Percentiles rank a stretch among this genome's conserved stretches.
Conservation (phyloP, 2,113 vertebrate species). For the Paramisgurnus dabryanus region DNA sequence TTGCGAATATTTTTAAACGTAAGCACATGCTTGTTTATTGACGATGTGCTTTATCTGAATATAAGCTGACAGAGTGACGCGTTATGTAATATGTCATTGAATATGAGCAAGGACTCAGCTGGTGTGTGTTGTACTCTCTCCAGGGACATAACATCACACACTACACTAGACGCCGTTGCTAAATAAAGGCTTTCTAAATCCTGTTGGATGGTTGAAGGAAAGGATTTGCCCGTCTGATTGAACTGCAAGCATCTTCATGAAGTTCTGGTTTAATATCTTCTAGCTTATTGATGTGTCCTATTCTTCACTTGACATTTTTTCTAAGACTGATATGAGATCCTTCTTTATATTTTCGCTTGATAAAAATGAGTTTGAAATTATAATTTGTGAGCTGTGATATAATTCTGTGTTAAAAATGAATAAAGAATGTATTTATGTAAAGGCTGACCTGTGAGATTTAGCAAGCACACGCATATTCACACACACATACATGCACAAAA, state of each 20-base stretch:
- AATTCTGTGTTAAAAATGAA: constrained; percentile 52
- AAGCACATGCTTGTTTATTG: constrained; percentile 21
- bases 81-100: constrained; percentile 5
- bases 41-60: constrained; percentile 20
- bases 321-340: constrained; percentile 57
- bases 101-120: constrained; percentile 10
- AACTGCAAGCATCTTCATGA: constrained; percentile 29
- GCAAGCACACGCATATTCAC: background rate
- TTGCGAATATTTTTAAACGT: constrained; percentile 23
- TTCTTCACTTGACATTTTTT: constrained; percentile 49
- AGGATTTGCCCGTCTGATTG: constrained; percentile 30
- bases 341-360: constrained; percentile 61
- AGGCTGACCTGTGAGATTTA: background rate
- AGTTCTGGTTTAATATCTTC: constrained; percentile 22
- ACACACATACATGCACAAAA: background rate
- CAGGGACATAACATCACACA: constrained; percentile 32
- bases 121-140: constrained; percentile 33
- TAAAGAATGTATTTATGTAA: constrained; percentile 66
- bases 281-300: constrained; percentile 30
- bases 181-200: constrained; percentile 32
- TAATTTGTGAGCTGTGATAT: constrained; percentile 57
- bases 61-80: background rate
- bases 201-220: constrained; percentile 13
- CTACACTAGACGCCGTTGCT: background rate
- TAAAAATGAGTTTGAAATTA: constrained; percentile 55